Conservation (phyloP, 2,113 vertebrate species). For the Orycteropus afer region DNA sequence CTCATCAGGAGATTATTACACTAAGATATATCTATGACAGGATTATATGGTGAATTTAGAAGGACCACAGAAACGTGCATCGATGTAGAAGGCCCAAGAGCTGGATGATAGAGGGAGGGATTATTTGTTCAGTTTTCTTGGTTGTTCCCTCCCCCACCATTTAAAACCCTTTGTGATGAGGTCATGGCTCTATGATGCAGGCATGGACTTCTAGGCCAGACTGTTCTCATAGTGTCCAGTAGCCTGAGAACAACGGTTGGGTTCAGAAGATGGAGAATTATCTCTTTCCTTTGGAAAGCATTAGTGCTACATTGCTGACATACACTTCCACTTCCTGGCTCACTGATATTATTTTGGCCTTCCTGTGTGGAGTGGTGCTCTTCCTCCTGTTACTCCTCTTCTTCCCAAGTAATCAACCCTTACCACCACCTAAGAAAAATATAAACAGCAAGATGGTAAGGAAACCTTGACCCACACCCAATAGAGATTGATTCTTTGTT, state of each 20-base stretch:
- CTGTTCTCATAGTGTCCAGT: not conserved
- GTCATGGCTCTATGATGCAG: not conserved
- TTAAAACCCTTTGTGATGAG: not conserved
- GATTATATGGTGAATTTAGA: not conserved
- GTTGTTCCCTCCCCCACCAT: not conserved
- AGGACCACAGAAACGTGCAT: not conserved
- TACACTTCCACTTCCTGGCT: not conserved
- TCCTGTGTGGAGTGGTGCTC: constrained; percentile 49
- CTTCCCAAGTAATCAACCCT: not conserved
- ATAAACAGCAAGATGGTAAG: constrained; percentile 43
- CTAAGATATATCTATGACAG: not conserved
- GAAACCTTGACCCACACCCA: not conserved
- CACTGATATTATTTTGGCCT: not conserved
- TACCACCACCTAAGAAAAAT: not conserved
- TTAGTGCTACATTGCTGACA: not conserved
- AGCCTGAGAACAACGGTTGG: not conserved
- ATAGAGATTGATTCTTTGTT: not conserved
- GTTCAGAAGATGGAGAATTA: not conserved
- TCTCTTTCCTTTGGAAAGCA: not conserved
- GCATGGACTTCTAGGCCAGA: fast-evolving
- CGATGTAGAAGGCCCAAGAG: not conserved
- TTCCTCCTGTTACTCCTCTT: not conserved
- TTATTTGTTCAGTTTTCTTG: not conserved
- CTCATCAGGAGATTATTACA: not conserved
- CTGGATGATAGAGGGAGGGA: not conserved